Conservation (phyloP, 2,888 invertebrate genomes). For the Boloria selene region DNA sequence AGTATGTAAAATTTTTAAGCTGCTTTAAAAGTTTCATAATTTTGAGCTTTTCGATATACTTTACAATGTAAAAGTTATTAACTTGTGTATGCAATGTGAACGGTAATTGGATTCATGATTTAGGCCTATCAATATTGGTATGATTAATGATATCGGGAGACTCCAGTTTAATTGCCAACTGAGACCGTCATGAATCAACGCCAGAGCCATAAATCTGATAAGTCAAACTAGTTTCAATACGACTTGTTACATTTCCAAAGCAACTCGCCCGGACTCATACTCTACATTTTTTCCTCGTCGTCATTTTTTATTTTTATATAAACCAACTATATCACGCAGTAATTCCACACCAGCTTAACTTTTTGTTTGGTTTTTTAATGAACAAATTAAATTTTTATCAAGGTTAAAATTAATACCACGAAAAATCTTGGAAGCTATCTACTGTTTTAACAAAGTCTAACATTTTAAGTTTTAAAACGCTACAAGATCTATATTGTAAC, state of each 20-base stretch:
- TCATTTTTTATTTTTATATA: slow-evolving; percentile 11
- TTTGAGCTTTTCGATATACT: background rate
- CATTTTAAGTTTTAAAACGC: background rate
- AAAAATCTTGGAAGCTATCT: too few relatives aligned
- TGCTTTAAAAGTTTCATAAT: too few relatives aligned
- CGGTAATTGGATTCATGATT: slow-evolving; percentile 73
- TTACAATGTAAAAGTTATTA: slow-evolving; percentile 4
- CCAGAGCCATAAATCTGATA: slow-evolving; percentile 76
- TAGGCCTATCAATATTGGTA: slow-evolving; percentile 74
- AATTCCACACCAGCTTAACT: slow-evolving; percentile 2
- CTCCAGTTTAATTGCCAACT: slow-evolving; percentile 74
- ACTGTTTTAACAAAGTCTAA: too few relatives aligned
- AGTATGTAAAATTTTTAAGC: too few relatives aligned
- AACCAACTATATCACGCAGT: slow-evolving; percentile 18
- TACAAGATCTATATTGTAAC: background rate
- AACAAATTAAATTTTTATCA: background rate
- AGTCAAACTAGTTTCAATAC: slow-evolving; percentile 45
- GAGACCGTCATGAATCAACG: slow-evolving; percentile 77
- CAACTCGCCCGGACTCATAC: slow-evolving; percentile 40
- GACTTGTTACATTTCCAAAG: slow-evolving; percentile 39
- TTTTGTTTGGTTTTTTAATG: slow-evolving; percentile 18
- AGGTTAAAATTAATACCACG: background rate
- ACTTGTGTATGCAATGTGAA: slow-evolving; percentile 17
- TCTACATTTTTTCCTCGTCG: slow-evolving; percentile 19
- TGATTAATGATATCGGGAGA: slow-evolving; percentile 78